Evolutionary conservation across 2,797 vertebrate species (phyloP), one percentile per base, ranked within the genome.

Genomic region (Spinus olivaceus): DNA sequence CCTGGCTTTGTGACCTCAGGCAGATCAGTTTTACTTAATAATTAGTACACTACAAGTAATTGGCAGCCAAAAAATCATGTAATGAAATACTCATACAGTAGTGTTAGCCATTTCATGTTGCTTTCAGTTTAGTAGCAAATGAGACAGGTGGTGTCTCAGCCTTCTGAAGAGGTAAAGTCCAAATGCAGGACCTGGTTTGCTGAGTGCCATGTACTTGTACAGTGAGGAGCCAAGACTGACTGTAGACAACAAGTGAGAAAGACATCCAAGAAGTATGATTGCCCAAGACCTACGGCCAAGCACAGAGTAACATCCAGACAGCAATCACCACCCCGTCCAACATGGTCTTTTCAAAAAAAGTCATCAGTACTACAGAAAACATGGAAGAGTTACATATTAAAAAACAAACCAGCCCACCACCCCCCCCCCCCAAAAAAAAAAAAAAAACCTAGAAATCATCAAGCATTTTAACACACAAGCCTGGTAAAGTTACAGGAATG

Each of bases 181-280:
- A 84, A 64, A 60, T 2, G 5, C 63, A 66, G 21, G 23, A 59
- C 8, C 1, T 12, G 5, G 22, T 33, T 70, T 4, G 0, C 41
- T 15, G 20, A 22, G 35, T 47, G 14, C 18, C 30, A 37, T 12
- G 8, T 0, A 3, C 0, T 0, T 4, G 22, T 17, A 5, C 8
- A 39, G n/a, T 0, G 3, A 51, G 11, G 19, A 83, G 15, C 14
- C 60, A 51, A 60, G 42, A n/a, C 8, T 2, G 3, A 76, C 25
- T 1, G 17, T 2, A 86, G 39, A n/a, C 19, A 63, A 10, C 9
- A 57, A 65, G 19, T 4, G 8, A 65, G 28, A 57, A 83, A 49
- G 23, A 18, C 32, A 47, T 28, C 28, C 32, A 76, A 42, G 24
- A 46, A 24, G 5, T 17, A 25, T 2, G 7, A 79, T 1, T 60